Conservation (phyloP, 1,140 invertebrate genomes). For the Cephus cinctus region DNA sequence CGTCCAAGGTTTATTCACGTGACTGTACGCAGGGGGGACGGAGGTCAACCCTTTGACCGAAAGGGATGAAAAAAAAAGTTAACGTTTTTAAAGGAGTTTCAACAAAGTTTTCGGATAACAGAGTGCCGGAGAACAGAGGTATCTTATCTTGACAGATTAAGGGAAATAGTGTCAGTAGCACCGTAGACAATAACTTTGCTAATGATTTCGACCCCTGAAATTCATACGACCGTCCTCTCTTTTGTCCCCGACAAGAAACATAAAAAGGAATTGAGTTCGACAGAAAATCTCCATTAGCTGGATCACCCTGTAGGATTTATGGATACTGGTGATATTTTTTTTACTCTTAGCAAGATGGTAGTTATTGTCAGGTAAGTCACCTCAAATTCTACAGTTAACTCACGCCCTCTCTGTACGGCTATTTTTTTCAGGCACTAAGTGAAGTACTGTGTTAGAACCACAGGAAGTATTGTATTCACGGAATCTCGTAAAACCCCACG, state of each 20-base stretch:
- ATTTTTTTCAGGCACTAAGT: slow-evolving; percentile 23
- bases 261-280: too few species aligned
- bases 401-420: neutral
- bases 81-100: neutral
- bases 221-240: neutral
- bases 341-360: slow-evolving; percentile 10
- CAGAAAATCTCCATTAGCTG: slow-evolving; percentile 32
- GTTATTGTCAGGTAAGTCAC: slow-evolving; percentile 1
- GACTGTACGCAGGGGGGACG: too few species aligned
- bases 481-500: too few species aligned
- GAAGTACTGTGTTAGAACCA: slow-evolving; percentile 21
- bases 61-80: neutral
- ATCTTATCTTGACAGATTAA: neutral
- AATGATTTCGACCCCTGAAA: neutral
- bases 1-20: too few species aligned
- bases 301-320: slow-evolving; percentile 22
- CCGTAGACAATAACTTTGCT: neutral
- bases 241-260: too few species aligned
- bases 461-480: too few species aligned
- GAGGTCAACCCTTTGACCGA: too few species aligned
- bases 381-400: slow-evolving; percentile 19
- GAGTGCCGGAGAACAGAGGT: neutral
- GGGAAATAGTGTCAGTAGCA: neutral
- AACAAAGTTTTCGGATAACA: neutral
- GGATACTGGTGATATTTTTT: slow-evolving; percentile 11